Evolutionary conservation across 1,140 invertebrate genomes (phyloP), one percentile per base, ranked within the genome.

Genomic region (Atta cephalotes): DNA sequence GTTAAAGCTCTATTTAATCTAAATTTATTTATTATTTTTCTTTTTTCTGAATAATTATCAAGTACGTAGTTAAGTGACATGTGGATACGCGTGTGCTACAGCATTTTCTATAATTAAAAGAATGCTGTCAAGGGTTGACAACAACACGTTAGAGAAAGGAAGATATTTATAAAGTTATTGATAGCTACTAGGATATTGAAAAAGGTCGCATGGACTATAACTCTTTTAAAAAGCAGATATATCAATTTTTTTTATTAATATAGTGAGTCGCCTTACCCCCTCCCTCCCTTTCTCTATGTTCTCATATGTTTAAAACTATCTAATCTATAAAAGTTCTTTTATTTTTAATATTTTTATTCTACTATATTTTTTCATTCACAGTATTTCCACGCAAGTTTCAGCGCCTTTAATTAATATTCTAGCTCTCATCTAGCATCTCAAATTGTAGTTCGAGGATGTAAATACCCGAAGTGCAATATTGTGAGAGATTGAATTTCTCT

Each of bases 121-220:
- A 53, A 70, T 39, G 9, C n/a, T 4, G 45, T 66, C 18, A 45
- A 45, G 49, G 63, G 65, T 25, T 81, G n/a, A 12, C 21, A 68
- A 80, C 45, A 68, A 81, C 49, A 79, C 28, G 78, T 39, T 45
- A 70, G 49, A 70, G 21, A 70, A 56, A 66, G 49, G 35, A 14
- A 25, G 78, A 39, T 81, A 81, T 81, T 81, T 81, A 81, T 81
- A 81, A 70, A 70, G 66, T 39, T 63, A 49, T 74, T 78, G 49
- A 68, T 28, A 68, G 28, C 18, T 53, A 53, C 28, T 45, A 10
- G 31, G 49, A 68, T 39, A 80, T 79, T 51, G 45, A 35, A 53
- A 80, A 68, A 65, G 7, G 28, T 25, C 10, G 25, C 16, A 5
- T 21, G 14, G 21, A 70, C n/a, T 70, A 9, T 5, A 39, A 66